Conservation (phyloP, 2,888 invertebrate species). For the Caenorhabditis virilis region DNA sequence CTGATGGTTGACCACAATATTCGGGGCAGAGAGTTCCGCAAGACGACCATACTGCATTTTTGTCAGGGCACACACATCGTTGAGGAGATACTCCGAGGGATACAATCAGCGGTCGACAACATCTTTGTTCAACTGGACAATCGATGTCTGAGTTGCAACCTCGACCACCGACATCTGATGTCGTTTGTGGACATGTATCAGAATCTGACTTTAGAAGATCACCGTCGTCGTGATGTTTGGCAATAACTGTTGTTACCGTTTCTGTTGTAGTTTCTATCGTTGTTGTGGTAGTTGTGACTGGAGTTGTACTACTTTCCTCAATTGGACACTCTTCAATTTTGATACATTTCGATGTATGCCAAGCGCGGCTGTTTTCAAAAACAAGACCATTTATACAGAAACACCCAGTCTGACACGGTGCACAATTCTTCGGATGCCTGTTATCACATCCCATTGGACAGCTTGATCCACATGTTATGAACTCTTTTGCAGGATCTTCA, state of each 20-base stretch:
- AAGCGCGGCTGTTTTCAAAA: slow-evolving; percentile 45
- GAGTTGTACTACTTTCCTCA: slow-evolving; percentile 8
- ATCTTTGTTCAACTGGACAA: slow-evolving; percentile 42
- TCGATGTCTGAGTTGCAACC: slow-evolving; percentile 48
- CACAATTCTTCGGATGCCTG: slow-evolving; percentile 52
- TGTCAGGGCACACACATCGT: slow-evolving; percentile 51
- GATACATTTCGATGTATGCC: slow-evolving; percentile 52
- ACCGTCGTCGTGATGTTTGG: slow-evolving; percentile 6
- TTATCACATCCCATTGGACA: slow-evolving; percentile 65
- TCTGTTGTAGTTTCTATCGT: slow-evolving; percentile 3
- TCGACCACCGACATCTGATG: slow-evolving; percentile 50
- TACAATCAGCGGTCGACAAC: slow-evolving; percentile 42
- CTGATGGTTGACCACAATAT: slow-evolving; percentile 50
- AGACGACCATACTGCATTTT: slow-evolving; percentile 47
- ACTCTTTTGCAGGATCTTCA: slow-evolving; percentile 53
- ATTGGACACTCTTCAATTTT: slow-evolving; percentile 47
- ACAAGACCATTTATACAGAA: slow-evolving; percentile 60
- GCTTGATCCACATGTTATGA: slow-evolving; percentile 55
- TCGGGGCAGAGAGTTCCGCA: slow-evolving; percentile 56
- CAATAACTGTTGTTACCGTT: slow-evolving; percentile 17
- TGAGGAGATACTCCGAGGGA: slow-evolving; percentile 49
- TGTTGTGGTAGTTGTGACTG: slow-evolving; percentile 8
- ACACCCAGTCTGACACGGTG: slow-evolving; percentile 63
- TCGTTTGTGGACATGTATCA: slow-evolving; percentile 40
- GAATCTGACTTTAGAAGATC: background rate